Percentiles rank a stretch among this genome's conserved stretches.
These are phyloP conservation scores for Shinisaurus crocodilurus DNA, from an alignment of 2,113 vertebrate species.

Conservation along the genomic window DNA sequence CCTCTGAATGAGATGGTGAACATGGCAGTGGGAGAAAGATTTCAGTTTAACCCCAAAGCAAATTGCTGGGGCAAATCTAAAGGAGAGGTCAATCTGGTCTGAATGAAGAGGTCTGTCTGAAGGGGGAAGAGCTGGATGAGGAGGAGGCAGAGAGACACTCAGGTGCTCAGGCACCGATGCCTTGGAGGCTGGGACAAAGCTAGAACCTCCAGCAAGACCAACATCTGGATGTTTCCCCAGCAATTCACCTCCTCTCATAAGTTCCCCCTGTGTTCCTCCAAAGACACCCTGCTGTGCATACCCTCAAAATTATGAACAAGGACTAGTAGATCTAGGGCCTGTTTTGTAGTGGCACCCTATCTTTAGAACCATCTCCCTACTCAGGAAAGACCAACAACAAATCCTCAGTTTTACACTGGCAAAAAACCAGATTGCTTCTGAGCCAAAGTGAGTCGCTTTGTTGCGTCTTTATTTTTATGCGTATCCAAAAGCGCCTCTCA, in stretches of 20 bases:
- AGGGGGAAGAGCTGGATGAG: not conserved
- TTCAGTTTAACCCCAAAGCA: not conserved
- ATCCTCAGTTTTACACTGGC: not conserved
- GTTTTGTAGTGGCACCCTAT: not conserved
- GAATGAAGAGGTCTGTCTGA: not conserved
- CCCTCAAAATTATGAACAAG: not conserved
- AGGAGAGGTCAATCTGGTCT: too few species aligned
- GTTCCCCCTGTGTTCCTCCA: not conserved
- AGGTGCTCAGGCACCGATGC: not conserved
- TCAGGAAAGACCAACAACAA: not conserved
- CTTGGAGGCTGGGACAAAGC: not conserved
- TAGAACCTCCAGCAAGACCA: too few species aligned
- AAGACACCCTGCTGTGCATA: not conserved
- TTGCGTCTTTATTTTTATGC: not conserved
- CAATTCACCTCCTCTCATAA: not conserved
- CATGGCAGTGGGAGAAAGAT: not conserved
- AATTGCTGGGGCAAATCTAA: not conserved
- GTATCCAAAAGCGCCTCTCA: not conserved
- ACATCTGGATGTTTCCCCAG: not conserved
- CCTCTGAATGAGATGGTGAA: not conserved
- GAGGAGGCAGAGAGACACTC: not conserved
- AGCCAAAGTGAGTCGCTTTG: not conserved
- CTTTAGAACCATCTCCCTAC: not conserved
- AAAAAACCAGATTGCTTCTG: not conserved
- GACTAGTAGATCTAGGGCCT: not conserved